Base-by-base conservation (phyloP, 2,113 vertebrate species). In the Lates calcarifer region DNA sequence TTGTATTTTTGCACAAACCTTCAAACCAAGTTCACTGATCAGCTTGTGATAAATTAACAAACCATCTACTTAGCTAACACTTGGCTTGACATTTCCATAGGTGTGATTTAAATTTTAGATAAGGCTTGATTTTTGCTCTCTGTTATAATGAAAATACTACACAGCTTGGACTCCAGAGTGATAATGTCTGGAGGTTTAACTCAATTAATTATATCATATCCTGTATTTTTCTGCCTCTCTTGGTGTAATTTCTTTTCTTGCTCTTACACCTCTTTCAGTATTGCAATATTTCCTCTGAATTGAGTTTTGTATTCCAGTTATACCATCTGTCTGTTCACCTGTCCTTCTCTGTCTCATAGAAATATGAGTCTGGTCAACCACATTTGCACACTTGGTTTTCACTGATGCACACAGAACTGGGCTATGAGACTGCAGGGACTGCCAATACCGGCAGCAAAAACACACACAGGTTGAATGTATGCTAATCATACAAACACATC, bases 31-130 rank as follows among this genome's bases (percentile, higher is more conserved):
- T 6, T 53, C 26, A 5, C 37, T 51, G 43, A 14, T 62, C 62
- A 24, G n/a, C n/a, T 0, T 35, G 47, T 29, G 39, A 79, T 79
- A 15, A 45, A 79, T 69, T 37, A 62, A 66, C 66, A 65, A 39
- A 43, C 35, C 18, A 67, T 67, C 37, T 69, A 49, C 7, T 79
- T 49, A 10, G 66, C 24, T n/a, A 65, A 37, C 22, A 28, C 29
- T 67, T 61, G 61, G 7, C 37, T 15, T 51, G 29, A 22, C 29
- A 51, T 41, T 57, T 70, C n/a, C 17, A 51, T 7, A 33, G 55
- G 51, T 51, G 26, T 66, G 41, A 74, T 70, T 81, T 77, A 47
- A 74, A 82, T 77, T 82, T 76, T 13, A 66, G 81, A 75, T 72
- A 75, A 49, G 1, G 7, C 24, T 72, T 72, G n/a, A 45, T 71